Evolutionary conservation across 1,140 invertebrate genomes (phyloP).

Genomic region (Tetramorium parvispinum): DNA sequence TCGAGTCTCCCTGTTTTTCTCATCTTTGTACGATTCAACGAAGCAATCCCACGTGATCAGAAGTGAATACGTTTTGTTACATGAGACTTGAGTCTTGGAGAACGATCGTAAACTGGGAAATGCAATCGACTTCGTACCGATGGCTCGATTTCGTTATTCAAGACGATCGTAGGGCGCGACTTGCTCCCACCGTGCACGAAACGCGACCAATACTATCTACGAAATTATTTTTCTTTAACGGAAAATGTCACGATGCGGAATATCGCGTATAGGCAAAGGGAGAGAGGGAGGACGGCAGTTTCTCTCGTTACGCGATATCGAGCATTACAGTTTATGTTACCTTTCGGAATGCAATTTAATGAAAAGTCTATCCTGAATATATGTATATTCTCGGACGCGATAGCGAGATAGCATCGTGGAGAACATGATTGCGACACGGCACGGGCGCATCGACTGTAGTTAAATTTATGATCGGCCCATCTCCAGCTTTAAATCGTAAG

Average conservation of each 20-base stretch:
- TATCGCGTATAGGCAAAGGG: too few species aligned
- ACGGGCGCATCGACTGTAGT: background rate
- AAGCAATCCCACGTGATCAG: slow-evolving; percentile 62
- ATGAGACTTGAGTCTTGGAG: background rate
- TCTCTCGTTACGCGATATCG: background rate
- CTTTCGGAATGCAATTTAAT: slow-evolving; percentile 32
- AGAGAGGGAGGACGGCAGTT: background rate
- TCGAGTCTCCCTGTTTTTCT: background rate
- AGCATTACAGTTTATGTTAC: slow-evolving; percentile 13
- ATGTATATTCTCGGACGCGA: background rate
- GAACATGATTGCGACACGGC: background rate
- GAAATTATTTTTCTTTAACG: slow-evolving; percentile 35
- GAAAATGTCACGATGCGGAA: background rate
- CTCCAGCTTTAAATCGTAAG: slow-evolving; percentile 28
- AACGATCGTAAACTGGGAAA: slow-evolving; percentile 9
- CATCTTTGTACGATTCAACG: background rate
- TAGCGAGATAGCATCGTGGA: background rate
- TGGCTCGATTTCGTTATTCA: slow-evolving; percentile 15
- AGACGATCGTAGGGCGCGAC: background rate
- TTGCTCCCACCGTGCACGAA: background rate
- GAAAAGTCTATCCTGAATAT: slow-evolving; percentile 34
- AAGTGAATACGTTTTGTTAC: slow-evolving; percentile 44
- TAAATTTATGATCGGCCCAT: slow-evolving; percentile 35
- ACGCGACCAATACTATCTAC: background rate
- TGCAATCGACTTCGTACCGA: background rate